phyloP scores from a whole-genome alignment of 2,113 vertebrate genomes.

The Bubo blakistoni region DNA sequence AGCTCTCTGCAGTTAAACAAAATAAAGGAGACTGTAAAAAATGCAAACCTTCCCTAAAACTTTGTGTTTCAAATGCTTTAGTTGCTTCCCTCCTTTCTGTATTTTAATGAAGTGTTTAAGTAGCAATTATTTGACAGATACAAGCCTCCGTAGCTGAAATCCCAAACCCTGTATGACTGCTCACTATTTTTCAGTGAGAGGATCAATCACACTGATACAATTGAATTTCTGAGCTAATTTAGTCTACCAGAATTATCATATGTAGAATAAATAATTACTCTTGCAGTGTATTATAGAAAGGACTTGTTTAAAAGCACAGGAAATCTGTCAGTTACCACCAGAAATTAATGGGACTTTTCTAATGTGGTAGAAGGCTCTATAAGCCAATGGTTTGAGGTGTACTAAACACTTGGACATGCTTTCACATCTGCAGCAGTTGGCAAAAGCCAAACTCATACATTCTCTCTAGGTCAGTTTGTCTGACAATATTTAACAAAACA shows the following conservation, averaged over 20 bases:
- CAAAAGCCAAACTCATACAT: not conserved
- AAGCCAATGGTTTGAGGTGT: not conserved
- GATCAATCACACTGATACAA: not conserved
- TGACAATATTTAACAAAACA: not conserved
- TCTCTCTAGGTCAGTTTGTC: not conserved
- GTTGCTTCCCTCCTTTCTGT: not conserved
- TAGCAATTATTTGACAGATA: not conserved
- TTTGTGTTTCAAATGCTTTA: not conserved
- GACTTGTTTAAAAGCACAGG: not conserved
- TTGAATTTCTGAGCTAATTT: not conserved
- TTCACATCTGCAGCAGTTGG: not conserved
- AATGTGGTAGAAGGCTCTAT: not conserved
- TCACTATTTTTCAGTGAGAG: not conserved
- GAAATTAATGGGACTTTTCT: not conserved
- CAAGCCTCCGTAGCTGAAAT: not conserved
- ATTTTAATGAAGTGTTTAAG: not conserved
- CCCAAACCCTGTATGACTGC: not conserved
- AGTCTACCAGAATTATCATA: not conserved
- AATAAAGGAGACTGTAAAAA: not conserved
- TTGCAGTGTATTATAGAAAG: not conserved
- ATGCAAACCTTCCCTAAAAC: not conserved
- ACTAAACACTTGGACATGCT: not conserved
- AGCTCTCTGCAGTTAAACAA: not conserved
- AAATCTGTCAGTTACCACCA: not conserved
- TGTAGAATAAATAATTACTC: not conserved